A percentile compares a stretch with the other conserved stretches of the same genome.
Conservation (phyloP, 2,113 vertebrate genomes). For the Vidua chalybeata region DNA sequence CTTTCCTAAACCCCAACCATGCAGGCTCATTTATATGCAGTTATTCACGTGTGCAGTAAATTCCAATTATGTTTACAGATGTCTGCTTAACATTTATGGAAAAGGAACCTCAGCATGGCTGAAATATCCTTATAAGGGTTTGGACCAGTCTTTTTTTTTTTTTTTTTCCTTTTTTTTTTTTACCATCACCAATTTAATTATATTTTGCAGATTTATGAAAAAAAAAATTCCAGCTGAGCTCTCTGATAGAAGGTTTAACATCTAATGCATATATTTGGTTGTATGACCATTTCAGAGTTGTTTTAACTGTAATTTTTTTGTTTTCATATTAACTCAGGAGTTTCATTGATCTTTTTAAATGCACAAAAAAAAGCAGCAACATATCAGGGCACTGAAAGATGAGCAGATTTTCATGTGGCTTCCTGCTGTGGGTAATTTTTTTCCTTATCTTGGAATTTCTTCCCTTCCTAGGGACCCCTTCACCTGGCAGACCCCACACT, state of each 20-base stretch:
- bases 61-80: constrained; percentile 90
- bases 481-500: neutral
- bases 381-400: neutral
- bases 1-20: constrained; percentile 13
- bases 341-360: neutral
- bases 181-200: constrained; percentile 28
- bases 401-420: neutral
- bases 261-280: neutral
- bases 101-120: constrained; percentile 60
- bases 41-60: constrained; percentile 90
- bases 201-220: constrained; percentile 34
- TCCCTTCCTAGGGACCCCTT: neutral
- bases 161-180: neutral
- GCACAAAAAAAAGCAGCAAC: neutral
- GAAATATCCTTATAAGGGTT: constrained; percentile 55
- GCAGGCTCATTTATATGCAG: constrained; percentile 83
- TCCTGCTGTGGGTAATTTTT: neutral
- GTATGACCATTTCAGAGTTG: neutral
- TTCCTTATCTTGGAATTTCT: neutral
- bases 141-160: neutral
- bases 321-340: neutral
- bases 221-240: constrained; percentile 19
- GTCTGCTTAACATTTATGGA: constrained; percentile 84
- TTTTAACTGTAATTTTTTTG: neutral
- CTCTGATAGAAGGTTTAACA: constrained; percentile 6